Evolutionary conservation across 2,888 invertebrate species (phyloP), one percentile per base, ranked within the genome.

Genomic region (Plagiodera versicolora): DNA sequence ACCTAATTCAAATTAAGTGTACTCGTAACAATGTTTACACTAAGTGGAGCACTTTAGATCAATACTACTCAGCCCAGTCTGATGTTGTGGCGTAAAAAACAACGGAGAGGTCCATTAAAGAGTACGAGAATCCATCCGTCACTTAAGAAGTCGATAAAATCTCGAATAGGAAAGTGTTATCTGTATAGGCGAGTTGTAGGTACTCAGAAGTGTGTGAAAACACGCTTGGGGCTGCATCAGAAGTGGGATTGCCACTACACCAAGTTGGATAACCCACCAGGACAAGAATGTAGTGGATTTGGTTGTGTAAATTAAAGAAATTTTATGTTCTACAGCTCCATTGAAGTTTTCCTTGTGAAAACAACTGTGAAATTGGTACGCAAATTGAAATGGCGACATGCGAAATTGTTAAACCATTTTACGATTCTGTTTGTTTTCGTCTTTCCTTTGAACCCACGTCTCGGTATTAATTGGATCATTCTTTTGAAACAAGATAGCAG

Each of bases 391-490:
- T n/a, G n/a, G n/a, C n/a, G n/a, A n/a, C n/a, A n/a, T n/a, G n/a
- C n/a, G n/a, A n/a, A n/a, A 56, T 66, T 63, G 51, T 56, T 56
- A 46, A 48, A 53, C 57, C 61, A 63, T 66, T 64, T 59, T 58
- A 61, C 58, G 63, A 64, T 57, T 55, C 57, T 63, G 63, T 63
- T 65, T 60, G 59, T 65, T 57, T 51, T 35, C 57, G 55, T 56
- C 66, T 68, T 64, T 58, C 61, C 67, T 66, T 66, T 64, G 61
- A 69, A 67, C n/a, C n/a, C n/a, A n/a, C 64, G 62, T 71, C 64
- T 70, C 67, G 68, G 64, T 68, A 69, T 72, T 73, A 73, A 73
- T 74, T 72, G 71, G 72, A 74, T 70, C 70, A 72, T 70, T 72
- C 74, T 74, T 73, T 72, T 68, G 65, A 68, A 69, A 64, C 60